Percentiles rank a stretch among this genome's conserved stretches.
Evolutionary conservation across 2,888 invertebrate species (phyloP).

Genomic region (Diarsia mendica): DNA sequence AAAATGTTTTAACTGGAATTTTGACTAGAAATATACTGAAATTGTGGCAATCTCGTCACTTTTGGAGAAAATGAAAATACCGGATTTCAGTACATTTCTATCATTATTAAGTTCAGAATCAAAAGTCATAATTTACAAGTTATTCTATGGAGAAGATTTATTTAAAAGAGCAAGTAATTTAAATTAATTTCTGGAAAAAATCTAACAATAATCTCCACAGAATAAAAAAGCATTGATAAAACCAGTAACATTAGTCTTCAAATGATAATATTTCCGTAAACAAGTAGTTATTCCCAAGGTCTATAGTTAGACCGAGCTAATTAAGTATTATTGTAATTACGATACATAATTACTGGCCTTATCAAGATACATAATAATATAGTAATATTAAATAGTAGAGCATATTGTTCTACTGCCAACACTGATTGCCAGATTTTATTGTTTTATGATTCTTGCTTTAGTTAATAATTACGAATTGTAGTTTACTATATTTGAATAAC

Average conservation of each 20-base stretch:
- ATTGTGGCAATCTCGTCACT: not conserved
- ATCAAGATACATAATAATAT: conserved; percentile 31
- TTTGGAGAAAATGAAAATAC: not conserved
- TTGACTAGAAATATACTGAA: conserved; percentile 49
- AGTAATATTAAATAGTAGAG: conserved; percentile 1
- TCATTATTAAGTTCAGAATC: conserved; percentile 36
- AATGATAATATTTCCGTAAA: not conserved
- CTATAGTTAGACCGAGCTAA: conserved; percentile 6
- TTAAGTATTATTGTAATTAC: conserved; percentile 8
- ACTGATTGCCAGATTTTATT: conserved; percentile 12
- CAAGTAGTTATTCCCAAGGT: conserved; percentile 24
- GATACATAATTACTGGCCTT: conserved; percentile 42
- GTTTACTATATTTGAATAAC: not conserved
- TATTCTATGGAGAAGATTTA: conserved; percentile 35
- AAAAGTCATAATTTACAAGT: conserved; percentile 19
- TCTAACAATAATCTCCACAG: conserved; percentile 17
- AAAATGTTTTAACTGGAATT: conserved; percentile 21
- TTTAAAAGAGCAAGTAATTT: not conserved
- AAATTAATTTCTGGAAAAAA: not conserved
- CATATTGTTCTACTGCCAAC: conserved; percentile 29
- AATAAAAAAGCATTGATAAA: conserved; percentile 23
- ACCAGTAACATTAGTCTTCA: conserved; percentile 23
- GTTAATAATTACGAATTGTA: not conserved
- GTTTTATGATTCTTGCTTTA: conserved; percentile 3
- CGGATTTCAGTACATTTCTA: conserved; percentile 49